Conservation (phyloP, 2,113 vertebrate species). For the Notechis scutatus region DNA sequence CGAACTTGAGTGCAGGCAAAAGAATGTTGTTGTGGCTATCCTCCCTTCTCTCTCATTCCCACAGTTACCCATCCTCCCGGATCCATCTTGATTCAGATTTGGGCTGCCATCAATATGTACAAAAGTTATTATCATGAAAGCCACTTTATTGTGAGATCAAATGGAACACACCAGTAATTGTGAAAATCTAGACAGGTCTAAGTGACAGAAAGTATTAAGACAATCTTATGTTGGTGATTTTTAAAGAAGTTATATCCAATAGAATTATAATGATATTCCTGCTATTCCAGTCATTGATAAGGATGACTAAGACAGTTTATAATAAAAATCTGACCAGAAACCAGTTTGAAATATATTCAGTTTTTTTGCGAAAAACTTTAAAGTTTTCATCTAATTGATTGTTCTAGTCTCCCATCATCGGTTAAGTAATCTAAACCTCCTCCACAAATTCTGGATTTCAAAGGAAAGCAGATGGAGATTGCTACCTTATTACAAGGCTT, state of each 20-base stretch:
- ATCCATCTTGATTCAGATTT: too few relatives aligned
- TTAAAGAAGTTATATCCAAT: background rate
- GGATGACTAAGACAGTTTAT: background rate
- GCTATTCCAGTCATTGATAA: background rate
- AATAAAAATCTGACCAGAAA: background rate
- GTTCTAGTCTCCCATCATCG: conserved; percentile 18
- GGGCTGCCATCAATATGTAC: background rate
- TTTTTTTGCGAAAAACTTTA: conserved; percentile 2
- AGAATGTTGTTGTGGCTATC: too few relatives aligned
- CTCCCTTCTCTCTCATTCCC: too few relatives aligned
- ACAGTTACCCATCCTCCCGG: too few relatives aligned
- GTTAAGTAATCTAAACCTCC: conserved; percentile 14
- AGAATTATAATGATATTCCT: background rate
- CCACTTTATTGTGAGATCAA: background rate
- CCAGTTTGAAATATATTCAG: background rate
- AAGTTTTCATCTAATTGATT: background rate
- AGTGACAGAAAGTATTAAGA: background rate
- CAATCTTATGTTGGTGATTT: background rate
- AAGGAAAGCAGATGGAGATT: background rate
- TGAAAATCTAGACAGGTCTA: background rate
- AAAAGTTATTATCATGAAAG: background rate
- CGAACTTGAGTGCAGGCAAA: too few relatives aligned
- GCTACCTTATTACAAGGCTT: background rate
- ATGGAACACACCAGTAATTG: background rate
- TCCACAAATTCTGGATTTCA: conserved; percentile 19